Conservation (phyloP, 2,888 invertebrate genomes). For the Drosophila anomalipes region DNA sequence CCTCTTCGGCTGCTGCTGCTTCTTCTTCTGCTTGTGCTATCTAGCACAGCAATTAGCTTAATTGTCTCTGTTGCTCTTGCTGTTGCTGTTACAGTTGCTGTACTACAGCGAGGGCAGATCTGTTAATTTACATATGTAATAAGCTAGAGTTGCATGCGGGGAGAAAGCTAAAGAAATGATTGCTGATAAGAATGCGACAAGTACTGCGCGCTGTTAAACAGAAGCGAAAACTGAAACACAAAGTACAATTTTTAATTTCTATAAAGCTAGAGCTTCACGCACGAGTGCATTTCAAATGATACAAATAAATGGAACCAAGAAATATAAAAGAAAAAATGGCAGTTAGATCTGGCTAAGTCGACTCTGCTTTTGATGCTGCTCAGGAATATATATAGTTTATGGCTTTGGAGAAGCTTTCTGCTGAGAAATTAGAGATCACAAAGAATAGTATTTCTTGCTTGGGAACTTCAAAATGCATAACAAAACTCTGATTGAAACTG, state of each 20-base stretch:
- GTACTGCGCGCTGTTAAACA: background rate
- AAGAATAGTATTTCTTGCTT: no score
- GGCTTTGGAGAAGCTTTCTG: no score
- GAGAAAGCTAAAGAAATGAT: background rate
- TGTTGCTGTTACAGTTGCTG: constrained; percentile 41
- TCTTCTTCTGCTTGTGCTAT: constrained; percentile 20
- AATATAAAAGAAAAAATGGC: background rate
- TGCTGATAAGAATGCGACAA: background rate
- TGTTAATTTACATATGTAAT: background rate
- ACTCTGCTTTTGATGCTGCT: no score
- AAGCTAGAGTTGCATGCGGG: no score
- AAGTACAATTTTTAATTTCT: background rate
- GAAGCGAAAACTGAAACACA: background rate
- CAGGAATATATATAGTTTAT: no score
- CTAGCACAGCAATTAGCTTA: constrained; percentile 79
- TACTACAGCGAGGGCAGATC: constrained; percentile 43
- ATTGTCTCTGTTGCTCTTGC: constrained; percentile 68
- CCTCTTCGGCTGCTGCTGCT: constrained; percentile 16
- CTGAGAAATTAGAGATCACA: no score
- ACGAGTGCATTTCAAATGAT: background rate
- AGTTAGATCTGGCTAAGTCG: no score
- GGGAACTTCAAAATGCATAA: no score
- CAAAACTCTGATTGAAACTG: background rate
- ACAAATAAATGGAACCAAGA: background rate
- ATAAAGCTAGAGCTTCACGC: background rate